Evolutionary conservation across 1,140 invertebrate genomes (phyloP).

Genomic region (Leptoteleia sp.): DNA sequence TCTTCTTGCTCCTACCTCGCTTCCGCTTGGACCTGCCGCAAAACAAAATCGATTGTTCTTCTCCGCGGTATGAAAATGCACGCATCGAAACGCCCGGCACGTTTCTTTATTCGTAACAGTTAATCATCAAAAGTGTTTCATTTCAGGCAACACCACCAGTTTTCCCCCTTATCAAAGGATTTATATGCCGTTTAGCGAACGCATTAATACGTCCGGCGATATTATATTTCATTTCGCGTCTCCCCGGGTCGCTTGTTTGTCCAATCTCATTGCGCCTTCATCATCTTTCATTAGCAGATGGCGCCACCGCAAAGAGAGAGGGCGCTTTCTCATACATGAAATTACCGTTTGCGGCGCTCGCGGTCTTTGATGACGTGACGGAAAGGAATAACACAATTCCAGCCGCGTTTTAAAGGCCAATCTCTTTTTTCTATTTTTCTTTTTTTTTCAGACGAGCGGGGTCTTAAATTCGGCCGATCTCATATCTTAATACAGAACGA

Average conservation of each 20-base stretch:
- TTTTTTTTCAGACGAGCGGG: too few species aligned
- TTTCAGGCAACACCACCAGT: constrained; percentile 21
- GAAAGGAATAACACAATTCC: constrained; percentile 23
- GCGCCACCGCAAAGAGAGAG: constrained; percentile 40
- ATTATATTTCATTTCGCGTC: constrained; percentile 49
- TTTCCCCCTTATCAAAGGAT: constrained; percentile 57
- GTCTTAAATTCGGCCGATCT: too few species aligned
- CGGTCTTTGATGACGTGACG: constrained; percentile 27
- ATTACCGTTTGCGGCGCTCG: constrained; percentile 37
- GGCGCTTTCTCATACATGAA: constrained; percentile 46
- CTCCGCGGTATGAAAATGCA: constrained; percentile 26
- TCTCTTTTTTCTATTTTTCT: too few species aligned
- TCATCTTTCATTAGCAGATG: constrained; percentile 56
- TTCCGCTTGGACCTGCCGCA: constrained; percentile 3
- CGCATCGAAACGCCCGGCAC: constrained; percentile 22
- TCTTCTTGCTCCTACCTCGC: not conserved
- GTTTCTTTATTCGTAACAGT: constrained; percentile 48
- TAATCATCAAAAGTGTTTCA: constrained; percentile 58
- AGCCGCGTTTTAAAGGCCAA: constrained; percentile 2
- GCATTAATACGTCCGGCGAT: constrained; percentile 44
- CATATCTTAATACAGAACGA: too few species aligned
- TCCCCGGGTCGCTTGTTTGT: constrained; percentile 33
- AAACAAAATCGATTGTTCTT: constrained; percentile 42
- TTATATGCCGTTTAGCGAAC: constrained; percentile 48
- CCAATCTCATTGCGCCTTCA: constrained; percentile 34